phyloP scores from a whole-genome alignment of 2,797 vertebrate genomes.

The Atherinosoma microstoma region DNA sequence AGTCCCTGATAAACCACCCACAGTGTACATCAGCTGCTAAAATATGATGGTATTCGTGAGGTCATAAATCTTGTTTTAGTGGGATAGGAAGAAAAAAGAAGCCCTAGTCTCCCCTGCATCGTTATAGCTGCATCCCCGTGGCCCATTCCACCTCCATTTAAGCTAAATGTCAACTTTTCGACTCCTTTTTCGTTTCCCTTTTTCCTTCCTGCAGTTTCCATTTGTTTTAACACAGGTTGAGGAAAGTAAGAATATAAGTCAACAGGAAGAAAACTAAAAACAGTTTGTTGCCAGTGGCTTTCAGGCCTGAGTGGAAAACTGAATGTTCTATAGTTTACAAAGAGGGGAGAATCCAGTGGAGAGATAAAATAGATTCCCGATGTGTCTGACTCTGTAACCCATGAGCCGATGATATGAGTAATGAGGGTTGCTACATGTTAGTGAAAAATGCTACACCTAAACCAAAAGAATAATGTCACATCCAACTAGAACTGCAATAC shows the following conservation, averaged over 20 bases:
- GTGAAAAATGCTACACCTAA: constrained; percentile 64
- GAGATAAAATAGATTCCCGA: constrained; percentile 75
- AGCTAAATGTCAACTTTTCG: constrained; percentile 87
- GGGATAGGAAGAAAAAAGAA: constrained; percentile 64
- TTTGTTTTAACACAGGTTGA: constrained; percentile 81
- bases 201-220: constrained; percentile 74
- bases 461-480: constrained; percentile 71
- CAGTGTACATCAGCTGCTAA: constrained; percentile 82
- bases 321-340: constrained; percentile 59
- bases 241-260: constrained; percentile 79
- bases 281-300: constrained; percentile 71
- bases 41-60: constrained; percentile 83
- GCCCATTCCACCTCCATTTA: constrained; percentile 86
- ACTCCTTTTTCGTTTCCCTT: constrained; percentile 51
- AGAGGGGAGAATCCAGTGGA: constrained; percentile 61
- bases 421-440: constrained; percentile 65
- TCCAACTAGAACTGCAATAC: constrained; percentile 69
- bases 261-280: constrained; percentile 75
- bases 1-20: constrained; percentile 85
- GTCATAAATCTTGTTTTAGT: constrained; percentile 86
- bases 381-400: constrained; percentile 63
- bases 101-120: constrained; percentile 77
- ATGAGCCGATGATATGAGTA: constrained; percentile 67
- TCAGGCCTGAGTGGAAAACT: constrained; percentile 62
- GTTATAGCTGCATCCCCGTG: constrained; percentile 81